These are phyloP conservation scores for Rattus norvegicus DNA, from an alignment of 2,113 vertebrate genomes.

Conservation along the genomic window GRCr8 NC_086027.1:66903501-66904000, in stretches of 20 bases:
- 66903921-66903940: conserved; percentile 30
- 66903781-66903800: not conserved
- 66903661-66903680: not conserved
- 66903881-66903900: not conserved
- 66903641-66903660: not conserved
- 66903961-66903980: conserved; percentile 12
- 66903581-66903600: not conserved
- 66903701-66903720: not conserved
- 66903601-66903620: conserved; percentile 38
- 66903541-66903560: not conserved
- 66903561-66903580: not conserved
- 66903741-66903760: not conserved
- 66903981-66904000: not conserved
- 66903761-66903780: not conserved
- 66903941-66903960: conserved; percentile 50
- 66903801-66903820: not conserved
- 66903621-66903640: not conserved
- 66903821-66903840: not conserved
- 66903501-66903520: not conserved
- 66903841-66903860: not conserved
- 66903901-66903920: conserved; percentile 41
- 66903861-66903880: not conserved
- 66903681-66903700: not conserved
- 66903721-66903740: not conserved
- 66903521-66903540: not conserved